These are phyloP conservation scores for Cantharis rustica DNA, from an alignment of 2,888 invertebrate genomes.

Conservation along the genomic window DNA sequence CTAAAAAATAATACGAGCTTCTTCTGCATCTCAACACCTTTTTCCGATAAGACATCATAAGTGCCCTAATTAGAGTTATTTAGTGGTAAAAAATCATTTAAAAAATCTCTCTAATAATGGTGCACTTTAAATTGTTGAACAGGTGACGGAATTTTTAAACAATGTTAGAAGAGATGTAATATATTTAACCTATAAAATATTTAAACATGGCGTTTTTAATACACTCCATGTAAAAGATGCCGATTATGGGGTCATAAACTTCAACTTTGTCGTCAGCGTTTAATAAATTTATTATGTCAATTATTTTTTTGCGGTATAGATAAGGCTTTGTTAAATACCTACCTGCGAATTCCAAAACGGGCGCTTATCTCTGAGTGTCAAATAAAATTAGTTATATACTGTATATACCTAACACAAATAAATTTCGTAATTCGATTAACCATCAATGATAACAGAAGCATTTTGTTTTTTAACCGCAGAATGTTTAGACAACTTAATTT, in stretches of 20 bases:
- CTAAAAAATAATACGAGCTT: not conserved
- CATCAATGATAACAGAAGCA: not conserved
- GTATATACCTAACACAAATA: not conserved
- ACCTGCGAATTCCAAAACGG: not conserved
- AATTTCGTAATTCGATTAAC: not conserved
- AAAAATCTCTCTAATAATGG: not conserved
- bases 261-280: not conserved
- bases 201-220: no score
- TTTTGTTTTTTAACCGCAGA: not conserved
- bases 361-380: not conserved
- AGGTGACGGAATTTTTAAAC: not conserved
- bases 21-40: not conserved
- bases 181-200: no score
- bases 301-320: not conserved
- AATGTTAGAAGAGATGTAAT: not conserved
- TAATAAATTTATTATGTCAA: not conserved
- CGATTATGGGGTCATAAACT: not conserved
- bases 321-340: not conserved
- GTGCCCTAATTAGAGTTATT: not conserved
- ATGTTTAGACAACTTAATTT: not conserved
- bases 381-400: not conserved
- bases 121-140: not conserved
- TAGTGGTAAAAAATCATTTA: not conserved
- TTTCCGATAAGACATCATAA: not conserved
- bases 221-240: not conserved